Evolutionary conservation across 2,113 vertebrate species (phyloP).

Genomic region (Zosterops borbonicus): DNA sequence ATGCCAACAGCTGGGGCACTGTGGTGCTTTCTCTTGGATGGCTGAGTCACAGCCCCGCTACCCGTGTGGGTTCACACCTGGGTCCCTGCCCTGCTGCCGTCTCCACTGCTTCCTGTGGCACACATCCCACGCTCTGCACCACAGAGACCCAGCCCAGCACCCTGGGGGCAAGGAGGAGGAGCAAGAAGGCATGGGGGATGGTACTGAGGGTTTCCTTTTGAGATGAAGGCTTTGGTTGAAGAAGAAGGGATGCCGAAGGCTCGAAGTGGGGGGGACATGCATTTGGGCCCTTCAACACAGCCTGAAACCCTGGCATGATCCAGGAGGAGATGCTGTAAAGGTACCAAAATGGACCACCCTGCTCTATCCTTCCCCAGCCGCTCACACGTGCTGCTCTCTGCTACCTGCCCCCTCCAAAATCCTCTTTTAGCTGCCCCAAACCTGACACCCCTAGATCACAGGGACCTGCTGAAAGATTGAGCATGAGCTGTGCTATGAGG

Average conservation of each 20-base stretch:
- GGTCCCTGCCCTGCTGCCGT: not conserved
- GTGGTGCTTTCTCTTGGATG: fast-evolving
- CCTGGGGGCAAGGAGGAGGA: not conserved
- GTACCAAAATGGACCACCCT: not conserved
- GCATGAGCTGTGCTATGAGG: not conserved
- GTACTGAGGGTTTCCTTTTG: not conserved
- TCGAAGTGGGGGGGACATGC: fast-evolving
- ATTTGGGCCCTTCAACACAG: not conserved
- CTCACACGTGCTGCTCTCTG: not conserved
- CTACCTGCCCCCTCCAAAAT: not conserved
- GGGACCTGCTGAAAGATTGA: constrained; percentile 1
- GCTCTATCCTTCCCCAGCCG: not conserved
- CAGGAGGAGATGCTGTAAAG: not conserved
- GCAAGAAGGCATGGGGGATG: not conserved
- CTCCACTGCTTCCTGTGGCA: constrained; percentile 45
- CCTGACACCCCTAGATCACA: constrained; percentile 1
- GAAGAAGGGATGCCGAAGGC: not conserved
- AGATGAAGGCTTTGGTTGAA: not conserved
- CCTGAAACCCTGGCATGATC: not conserved
- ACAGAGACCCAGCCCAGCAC: not conserved
- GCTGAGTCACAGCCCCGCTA: constrained; percentile 48
- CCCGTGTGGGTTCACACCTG: not conserved
- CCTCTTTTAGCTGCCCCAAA: not conserved
- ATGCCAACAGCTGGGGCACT: not conserved
- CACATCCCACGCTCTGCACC: fast-evolving